A percentile compares a stretch with the other conserved stretches of the same genome.
Conservation (phyloP, 2,888 invertebrate species). For the Pteria penguin region DNA sequence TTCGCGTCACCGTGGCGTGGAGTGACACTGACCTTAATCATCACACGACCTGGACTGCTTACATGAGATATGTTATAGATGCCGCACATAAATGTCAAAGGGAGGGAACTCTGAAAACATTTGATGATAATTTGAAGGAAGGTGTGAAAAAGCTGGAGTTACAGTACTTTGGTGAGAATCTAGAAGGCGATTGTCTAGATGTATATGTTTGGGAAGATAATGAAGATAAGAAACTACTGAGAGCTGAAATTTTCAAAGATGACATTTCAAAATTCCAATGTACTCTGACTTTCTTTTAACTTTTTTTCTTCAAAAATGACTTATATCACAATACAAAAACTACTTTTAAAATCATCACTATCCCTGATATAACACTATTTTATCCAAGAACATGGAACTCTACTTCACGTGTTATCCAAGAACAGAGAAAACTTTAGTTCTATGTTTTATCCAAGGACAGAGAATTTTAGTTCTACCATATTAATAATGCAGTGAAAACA, state of each 20-base stretch:
- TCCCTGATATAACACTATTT: too few species aligned
- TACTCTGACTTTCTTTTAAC: slow-evolving; percentile 21
- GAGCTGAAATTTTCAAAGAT: slow-evolving; percentile 52
- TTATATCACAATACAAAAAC: too few species aligned
- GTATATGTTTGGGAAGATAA: slow-evolving; percentile 65
- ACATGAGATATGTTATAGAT: slow-evolving; percentile 61
- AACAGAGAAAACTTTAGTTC: too few species aligned
- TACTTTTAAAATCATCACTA: too few species aligned
- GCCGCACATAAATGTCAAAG: slow-evolving; percentile 56
- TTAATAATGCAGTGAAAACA: too few species aligned
- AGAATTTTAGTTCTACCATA: too few species aligned
- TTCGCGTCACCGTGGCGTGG: slow-evolving; percentile 55
- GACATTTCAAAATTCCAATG: slow-evolving; percentile 52
- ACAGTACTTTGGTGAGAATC: slow-evolving; percentile 68
- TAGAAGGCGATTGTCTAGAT: slow-evolving; percentile 65
- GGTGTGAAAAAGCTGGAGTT: slow-evolving; percentile 65
- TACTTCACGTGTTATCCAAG: too few species aligned
- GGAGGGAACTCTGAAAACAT: slow-evolving; percentile 41
- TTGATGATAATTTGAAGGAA: slow-evolving; percentile 38
- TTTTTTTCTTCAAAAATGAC: too few species aligned
- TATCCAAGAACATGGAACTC: too few species aligned
- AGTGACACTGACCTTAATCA: slow-evolving; percentile 65
- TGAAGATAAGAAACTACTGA: slow-evolving; percentile 18
- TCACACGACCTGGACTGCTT: slow-evolving; percentile 66
- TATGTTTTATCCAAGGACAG: too few species aligned